phyloP scores from a whole-genome alignment of 30 jellyfish, hydroid and myxozoan species.

The Aurelia aurita complex sp. Pacific region DNA sequence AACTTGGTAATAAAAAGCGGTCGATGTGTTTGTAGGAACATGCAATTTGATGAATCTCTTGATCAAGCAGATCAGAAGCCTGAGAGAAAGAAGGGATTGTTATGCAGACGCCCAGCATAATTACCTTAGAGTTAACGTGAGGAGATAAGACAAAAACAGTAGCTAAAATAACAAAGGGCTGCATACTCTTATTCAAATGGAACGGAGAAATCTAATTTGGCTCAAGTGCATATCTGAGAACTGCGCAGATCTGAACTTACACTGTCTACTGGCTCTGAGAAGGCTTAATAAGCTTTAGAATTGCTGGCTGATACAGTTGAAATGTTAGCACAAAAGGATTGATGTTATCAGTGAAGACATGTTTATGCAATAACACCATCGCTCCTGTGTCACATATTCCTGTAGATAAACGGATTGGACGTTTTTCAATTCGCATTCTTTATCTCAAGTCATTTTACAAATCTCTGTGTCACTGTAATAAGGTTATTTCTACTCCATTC shows the following conservation, averaged over 20 bases:
- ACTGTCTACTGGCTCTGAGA: conserved; percentile 63
- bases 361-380: conserved; percentile 41
- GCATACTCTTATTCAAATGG: conserved; percentile 40
- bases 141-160: conserved; percentile 52
- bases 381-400: conserved; percentile 46
- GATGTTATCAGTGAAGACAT: conserved; percentile 57
- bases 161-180: conserved; percentile 24
- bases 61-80: conserved; percentile 51
- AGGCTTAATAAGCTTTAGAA: conserved; percentile 51
- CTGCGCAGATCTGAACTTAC: conserved; percentile 41
- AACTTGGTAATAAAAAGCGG: background rate
- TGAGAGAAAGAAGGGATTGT: conserved; percentile 35
- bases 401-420: conserved; percentile 56
- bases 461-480: conserved; percentile 31
- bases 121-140: conserved; percentile 49
- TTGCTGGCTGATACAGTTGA: conserved; percentile 69
- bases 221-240: conserved; percentile 56
- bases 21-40: conserved; percentile 1
- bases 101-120: conserved; percentile 63
- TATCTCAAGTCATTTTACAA: conserved; percentile 28
- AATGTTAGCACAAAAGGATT: conserved; percentile 28
- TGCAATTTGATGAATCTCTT: conserved; percentile 36
- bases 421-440: conserved; percentile 58
- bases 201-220: conserved; percentile 64
- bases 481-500: conserved; percentile 45